Evolutionary conservation across 2,888 invertebrate species (phyloP).

Genomic region (Zootermopsis nevadensis): DNA sequence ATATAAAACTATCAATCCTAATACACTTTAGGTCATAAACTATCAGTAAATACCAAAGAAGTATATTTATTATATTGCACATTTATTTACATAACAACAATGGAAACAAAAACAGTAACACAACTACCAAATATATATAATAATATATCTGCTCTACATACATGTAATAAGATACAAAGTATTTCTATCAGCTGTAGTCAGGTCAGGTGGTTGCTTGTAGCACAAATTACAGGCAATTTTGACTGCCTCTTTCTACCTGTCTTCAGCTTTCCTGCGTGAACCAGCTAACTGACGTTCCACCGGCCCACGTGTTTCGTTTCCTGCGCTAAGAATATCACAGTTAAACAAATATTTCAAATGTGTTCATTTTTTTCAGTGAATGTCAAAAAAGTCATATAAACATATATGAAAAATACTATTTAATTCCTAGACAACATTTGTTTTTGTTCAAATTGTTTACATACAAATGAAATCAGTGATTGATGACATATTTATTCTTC

Average conservation of each 20-base stretch:
- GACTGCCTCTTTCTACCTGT: neutral
- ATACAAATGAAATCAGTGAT: no score
- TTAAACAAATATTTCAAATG: no score
- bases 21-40: constrained; percentile 11
- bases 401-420: no score
- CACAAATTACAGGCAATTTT: neutral
- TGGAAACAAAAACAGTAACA: constrained; percentile 38
- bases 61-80: constrained; percentile 43
- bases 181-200: neutral
- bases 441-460: no score
- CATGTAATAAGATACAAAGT: constrained; percentile 18
- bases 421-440: no score
- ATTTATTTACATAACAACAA: constrained; percentile 48
- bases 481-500: no score
- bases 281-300: neutral
- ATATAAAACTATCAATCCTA: constrained; percentile 8
- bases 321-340: neutral
- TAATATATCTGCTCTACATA: constrained; percentile 37
- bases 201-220: neutral
- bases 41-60: constrained; percentile 27
- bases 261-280: neutral
- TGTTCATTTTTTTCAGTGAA: no score
- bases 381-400: no score
- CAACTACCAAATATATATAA: constrained; percentile 45
- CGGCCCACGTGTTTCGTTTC: neutral